A percentile compares a stretch with the other conserved stretches of the same genome.
Evolutionary conservation across 2,113 vertebrate genomes (phyloP).

Genomic region (Camarhynchus parvulus): DNA sequence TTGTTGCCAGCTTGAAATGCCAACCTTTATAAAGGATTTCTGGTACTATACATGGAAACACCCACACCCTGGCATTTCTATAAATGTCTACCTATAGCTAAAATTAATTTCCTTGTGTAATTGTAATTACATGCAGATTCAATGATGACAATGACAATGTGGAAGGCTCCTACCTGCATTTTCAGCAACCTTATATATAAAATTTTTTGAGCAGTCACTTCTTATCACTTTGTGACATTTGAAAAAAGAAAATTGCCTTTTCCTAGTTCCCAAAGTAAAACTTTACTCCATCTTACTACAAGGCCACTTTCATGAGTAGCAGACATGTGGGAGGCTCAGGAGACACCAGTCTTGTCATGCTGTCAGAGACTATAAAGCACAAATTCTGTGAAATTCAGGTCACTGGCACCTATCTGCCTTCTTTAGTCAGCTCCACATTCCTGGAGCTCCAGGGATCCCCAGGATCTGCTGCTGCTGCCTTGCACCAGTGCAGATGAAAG

Average conservation of each 20-base stretch:
- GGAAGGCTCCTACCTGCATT: background rate
- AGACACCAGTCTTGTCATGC: background rate
- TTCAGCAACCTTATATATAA: background rate
- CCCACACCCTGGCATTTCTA: background rate
- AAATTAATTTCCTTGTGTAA: background rate
- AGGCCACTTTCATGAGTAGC: background rate
- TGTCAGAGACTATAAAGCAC: conserved; percentile 28
- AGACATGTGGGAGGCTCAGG: conserved; percentile 4
- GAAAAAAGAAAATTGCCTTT: background rate
- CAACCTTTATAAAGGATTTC: background rate
- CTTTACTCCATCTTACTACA: background rate
- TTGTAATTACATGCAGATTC: background rate
- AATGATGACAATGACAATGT: background rate
- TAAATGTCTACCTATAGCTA: background rate
- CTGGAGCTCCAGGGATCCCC: background rate
- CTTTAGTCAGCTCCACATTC: background rate
- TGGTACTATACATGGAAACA: background rate
- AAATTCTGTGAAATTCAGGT: conserved; percentile 39
- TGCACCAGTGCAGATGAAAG: background rate
- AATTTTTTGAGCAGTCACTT: background rate
- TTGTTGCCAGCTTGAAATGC: background rate
- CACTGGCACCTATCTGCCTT: conserved; percentile 24
- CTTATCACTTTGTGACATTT: background rate
- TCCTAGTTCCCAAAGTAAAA: background rate
- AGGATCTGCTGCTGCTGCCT: background rate